Evolutionary conservation across 2,113 vertebrate genomes (phyloP), one percentile per base, ranked within the genome.

Genomic region (Ranitomeya variabilis): DNA sequence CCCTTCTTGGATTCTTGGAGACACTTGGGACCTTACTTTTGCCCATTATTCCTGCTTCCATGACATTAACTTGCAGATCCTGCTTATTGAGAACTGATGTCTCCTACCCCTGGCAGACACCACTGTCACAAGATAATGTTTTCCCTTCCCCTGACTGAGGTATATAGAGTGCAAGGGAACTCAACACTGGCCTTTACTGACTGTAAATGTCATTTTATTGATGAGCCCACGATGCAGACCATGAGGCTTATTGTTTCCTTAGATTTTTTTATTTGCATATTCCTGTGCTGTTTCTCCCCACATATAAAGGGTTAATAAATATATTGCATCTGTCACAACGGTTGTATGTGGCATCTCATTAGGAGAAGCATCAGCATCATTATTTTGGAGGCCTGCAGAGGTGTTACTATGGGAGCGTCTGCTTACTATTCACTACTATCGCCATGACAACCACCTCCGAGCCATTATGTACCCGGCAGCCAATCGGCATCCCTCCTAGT

Each of bases 401-500:
- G 60, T 66, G 86, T 87, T 80, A 87, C 86, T 80, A 87, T 54
- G 86, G 73, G 26, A 67, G 37, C 60, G 3, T 52, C 7, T 64
- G 37, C 86, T 55, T 87, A 79, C 60, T 69, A 87, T 87, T 77
- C 62, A 79, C 77, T 55, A 52, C 86, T 55, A 7, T 67, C 60
- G 4, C 76, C 51, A 69, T 87, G 86, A 59, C 55, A 87, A 87
- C 76, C 60, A 80, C 86, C 60, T 55, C 21, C 23, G 60, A 2
- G n/a, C 69, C 60, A 80, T 80, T 87, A 86, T 19, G 4, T 7
- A 14, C 26, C 86, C 73, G 54, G 73, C 59, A 80, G 51, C 86
- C 85, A 79, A 86, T 86, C 37, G 3, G 23, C 3, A 5, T 18
- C 11, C 21, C n/a, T 31, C 9, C 57, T 21, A 10, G 23, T 60